phyloP scores from a whole-genome alignment of 2,113 vertebrate species.

The Notothenia coriiceps region DNA sequence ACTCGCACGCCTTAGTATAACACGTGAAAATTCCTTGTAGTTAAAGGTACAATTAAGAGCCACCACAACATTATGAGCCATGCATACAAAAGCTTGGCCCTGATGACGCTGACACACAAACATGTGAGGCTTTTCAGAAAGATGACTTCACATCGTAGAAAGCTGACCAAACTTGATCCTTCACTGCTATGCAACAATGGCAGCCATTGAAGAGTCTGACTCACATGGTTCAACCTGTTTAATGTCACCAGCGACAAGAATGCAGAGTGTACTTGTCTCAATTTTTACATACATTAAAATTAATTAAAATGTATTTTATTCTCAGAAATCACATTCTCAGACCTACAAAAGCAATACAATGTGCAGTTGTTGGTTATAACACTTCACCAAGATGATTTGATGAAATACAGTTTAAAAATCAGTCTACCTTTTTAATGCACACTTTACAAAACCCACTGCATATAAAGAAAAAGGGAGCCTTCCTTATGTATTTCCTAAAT shows the following conservation, averaged over 20 bases:
- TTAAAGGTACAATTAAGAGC: constrained; percentile 21
- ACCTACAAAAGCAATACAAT: not conserved
- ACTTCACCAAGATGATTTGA: not conserved
- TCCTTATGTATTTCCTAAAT: not conserved
- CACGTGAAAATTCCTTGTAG: constrained; percentile 2
- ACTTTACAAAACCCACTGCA: not conserved
- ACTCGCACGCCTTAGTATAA: constrained; percentile 34
- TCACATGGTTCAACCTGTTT: constrained; percentile 25
- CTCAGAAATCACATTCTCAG: not conserved
- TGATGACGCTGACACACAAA: constrained; percentile 37
- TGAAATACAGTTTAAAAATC: not conserved
- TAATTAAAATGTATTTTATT: not conserved
- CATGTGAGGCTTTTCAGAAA: constrained; percentile 17
- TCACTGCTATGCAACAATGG: constrained; percentile 55
- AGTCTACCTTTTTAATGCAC: not conserved
- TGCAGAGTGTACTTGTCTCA: not conserved
- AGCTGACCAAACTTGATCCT: constrained; percentile 72
- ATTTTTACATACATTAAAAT: not conserved
- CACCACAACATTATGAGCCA: constrained; percentile 9
- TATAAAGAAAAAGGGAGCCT: not conserved
- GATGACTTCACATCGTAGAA: constrained; percentile 62
- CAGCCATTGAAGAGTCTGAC: constrained; percentile 52
- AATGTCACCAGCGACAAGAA: not conserved
- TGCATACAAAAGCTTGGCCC: constrained; percentile 22
- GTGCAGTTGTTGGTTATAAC: not conserved